Conservation (phyloP, 2,888 invertebrate species). For the Dasypogon diadema region DNA sequence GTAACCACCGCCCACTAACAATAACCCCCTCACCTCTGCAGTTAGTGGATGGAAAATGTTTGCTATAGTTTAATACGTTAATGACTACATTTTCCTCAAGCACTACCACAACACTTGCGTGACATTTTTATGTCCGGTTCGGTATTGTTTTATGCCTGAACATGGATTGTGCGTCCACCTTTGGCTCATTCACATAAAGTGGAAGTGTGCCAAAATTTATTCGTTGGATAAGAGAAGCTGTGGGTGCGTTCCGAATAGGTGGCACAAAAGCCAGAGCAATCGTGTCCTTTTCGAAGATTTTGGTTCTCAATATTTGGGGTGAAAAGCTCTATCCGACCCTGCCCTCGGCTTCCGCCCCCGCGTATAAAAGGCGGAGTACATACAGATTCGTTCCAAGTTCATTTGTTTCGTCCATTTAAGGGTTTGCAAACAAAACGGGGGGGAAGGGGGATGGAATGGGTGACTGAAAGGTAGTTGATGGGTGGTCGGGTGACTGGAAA, state of each 20-base stretch:
- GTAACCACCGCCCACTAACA: too few relatives aligned
- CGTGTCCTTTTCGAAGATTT: slow-evolving; percentile 37
- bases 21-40: too few relatives aligned
- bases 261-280: not conserved
- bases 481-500: slow-evolving; percentile 16
- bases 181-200: slow-evolving; percentile 10
- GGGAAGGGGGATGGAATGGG: not conserved
- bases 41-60: too few relatives aligned
- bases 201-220: slow-evolving; percentile 14
- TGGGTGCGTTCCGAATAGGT: not conserved
- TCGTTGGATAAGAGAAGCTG: not conserved
- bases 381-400: slow-evolving; percentile 48
- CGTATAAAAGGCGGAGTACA: slow-evolving; percentile 34
- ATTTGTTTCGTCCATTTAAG: slow-evolving; percentile 44
- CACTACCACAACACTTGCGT: too few relatives aligned
- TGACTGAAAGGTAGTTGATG: not conserved
- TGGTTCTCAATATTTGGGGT: slow-evolving; percentile 3
- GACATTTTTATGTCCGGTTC: too few relatives aligned
- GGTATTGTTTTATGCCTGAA: not conserved
- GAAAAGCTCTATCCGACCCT: slow-evolving; percentile 29
- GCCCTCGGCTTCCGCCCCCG: not conserved
- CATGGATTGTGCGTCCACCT: not conserved
- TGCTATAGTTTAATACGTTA: too few relatives aligned
- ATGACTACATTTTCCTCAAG: too few relatives aligned
- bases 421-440: slow-evolving; percentile 11